Base-by-base conservation (phyloP, 2,888 invertebrate genomes). In the Reticulitermes lucifugus region DNA sequence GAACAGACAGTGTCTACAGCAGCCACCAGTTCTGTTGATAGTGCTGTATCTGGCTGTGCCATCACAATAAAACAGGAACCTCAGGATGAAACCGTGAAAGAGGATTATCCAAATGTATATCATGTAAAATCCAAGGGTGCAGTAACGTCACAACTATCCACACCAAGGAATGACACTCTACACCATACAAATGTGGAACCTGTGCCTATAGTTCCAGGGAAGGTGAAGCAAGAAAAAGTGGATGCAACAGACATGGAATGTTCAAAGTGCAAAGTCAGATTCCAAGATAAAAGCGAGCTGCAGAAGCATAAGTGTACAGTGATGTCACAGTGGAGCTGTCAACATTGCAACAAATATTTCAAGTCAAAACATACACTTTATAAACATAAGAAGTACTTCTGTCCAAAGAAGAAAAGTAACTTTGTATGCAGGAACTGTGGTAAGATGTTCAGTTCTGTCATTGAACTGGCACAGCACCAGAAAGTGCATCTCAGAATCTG, bases 341-440 rank as follows among this genome's bases (percentile, higher is more conserved):
- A 83, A 6, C 77, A 59, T 14, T 85, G 85, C 75, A 85, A 85
- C 75, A 85, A 85, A 43, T 73, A 55, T 60, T 85, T 71, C 43
- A 85, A 85, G 35, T 81, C 80, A 22, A 79, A 35, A 59, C 60
- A 73, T 25, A 85, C 85, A 35, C 75, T 81, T 22, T 60, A 73
- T n/a, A 85, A 85, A 71, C 85, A 85, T 55, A 46, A 71, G 10
- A 85, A 55, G 59, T 85, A 85, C 51, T 85, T 85, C 60, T 85
- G 85, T 55, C 55, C 82, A n/a, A 43, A 73, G 41, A 82, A 85
- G 43, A 25, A 35, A 18, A 55, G n/a, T 12, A 65, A 2, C 25
- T 25, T 25, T 65, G 25, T 65, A 1, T 85, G 85, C 41, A 59
- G n/a, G 29, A 22, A 21, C 21, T 85, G 85, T 59, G 70, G 43